phyloP scores from a whole-genome alignment of 2,113 vertebrate genomes.

The Atrichornis clamosus region DNA sequence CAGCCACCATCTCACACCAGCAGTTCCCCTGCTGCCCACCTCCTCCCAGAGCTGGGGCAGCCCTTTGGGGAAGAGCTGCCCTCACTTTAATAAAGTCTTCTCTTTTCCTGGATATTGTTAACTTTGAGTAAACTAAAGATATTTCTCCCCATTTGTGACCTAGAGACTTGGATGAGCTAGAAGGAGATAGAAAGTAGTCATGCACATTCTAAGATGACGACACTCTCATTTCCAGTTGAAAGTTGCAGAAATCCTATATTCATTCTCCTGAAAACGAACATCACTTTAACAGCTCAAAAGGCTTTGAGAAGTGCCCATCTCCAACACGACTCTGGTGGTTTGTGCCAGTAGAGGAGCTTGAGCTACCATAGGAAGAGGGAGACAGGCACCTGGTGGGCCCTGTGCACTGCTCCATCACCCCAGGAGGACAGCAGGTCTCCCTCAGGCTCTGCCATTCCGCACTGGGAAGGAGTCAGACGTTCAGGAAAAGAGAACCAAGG shows the following conservation, averaged over 20 bases:
- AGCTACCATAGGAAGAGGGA: background rate
- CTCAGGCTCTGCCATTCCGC: background rate
- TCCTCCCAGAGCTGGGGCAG: background rate
- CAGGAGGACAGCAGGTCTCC: background rate
- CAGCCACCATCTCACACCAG: background rate
- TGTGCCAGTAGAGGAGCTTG: background rate
- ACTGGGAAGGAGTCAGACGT: background rate
- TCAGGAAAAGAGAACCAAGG: background rate
- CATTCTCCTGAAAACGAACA: background rate
- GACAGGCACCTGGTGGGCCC: background rate
- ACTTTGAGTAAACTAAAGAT: background rate
- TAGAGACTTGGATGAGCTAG: background rate
- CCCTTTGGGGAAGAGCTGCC: background rate
- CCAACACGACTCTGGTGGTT: background rate
- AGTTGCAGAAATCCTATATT: background rate
- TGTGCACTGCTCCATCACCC: background rate
- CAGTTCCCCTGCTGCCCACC: background rate
- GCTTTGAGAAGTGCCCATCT: background rate
- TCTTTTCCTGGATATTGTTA: background rate
- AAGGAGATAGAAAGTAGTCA: background rate
- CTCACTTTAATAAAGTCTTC: background rate
- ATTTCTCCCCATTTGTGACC: background rate
- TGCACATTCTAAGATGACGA: background rate
- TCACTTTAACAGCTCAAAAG: background rate
- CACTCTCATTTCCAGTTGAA: background rate